phyloP scores from a whole-genome alignment of 2,888 invertebrate species.

The Epinotia brunnichana region DNA sequence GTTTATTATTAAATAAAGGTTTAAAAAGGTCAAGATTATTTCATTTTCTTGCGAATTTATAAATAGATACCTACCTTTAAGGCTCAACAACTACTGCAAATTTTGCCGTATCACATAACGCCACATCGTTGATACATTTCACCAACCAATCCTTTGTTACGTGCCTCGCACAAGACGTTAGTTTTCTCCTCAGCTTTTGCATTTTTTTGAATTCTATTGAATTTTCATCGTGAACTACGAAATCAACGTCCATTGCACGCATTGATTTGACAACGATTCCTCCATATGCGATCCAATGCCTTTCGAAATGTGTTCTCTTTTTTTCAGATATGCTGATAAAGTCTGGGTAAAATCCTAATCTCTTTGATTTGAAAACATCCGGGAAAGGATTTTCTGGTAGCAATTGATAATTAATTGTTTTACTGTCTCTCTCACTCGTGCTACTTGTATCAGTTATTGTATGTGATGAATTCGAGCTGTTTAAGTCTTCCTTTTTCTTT shows the following conservation, averaged over 20 bases:
- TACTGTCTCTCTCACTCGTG: constrained; percentile 38
- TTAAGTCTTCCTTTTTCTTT: constrained; percentile 40
- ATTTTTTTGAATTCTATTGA: constrained; percentile 61
- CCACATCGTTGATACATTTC: constrained; percentile 68
- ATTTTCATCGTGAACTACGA: constrained; percentile 65
- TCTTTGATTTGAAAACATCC: constrained; percentile 66
- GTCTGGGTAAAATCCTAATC: constrained; percentile 76
- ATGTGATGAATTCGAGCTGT: constrained; percentile 46
- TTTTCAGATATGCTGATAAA: constrained; percentile 72
- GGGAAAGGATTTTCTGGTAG: constrained; percentile 69
- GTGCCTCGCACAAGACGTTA: constrained; percentile 62
- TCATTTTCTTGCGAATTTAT: constrained; percentile 21
- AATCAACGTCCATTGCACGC: constrained; percentile 66
- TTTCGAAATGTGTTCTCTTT: constrained; percentile 69
- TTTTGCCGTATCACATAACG: constrained; percentile 63
- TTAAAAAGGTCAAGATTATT: constrained; percentile 8
- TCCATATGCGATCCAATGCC: constrained; percentile 87
- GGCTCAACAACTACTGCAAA: constrained; percentile 66
- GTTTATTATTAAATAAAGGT: constrained; percentile 15
- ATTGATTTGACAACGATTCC: constrained; percentile 76
- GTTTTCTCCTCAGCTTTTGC: constrained; percentile 62
- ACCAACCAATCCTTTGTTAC: constrained; percentile 72
- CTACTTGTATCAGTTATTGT: constrained; percentile 39
- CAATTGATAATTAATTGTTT: constrained; percentile 49
- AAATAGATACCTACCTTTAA: constrained; percentile 46